Evolutionary conservation across 2,113 vertebrate species (phyloP), one percentile per base, ranked within the genome.

Genomic region (Pundamilia nyererei): DNA sequence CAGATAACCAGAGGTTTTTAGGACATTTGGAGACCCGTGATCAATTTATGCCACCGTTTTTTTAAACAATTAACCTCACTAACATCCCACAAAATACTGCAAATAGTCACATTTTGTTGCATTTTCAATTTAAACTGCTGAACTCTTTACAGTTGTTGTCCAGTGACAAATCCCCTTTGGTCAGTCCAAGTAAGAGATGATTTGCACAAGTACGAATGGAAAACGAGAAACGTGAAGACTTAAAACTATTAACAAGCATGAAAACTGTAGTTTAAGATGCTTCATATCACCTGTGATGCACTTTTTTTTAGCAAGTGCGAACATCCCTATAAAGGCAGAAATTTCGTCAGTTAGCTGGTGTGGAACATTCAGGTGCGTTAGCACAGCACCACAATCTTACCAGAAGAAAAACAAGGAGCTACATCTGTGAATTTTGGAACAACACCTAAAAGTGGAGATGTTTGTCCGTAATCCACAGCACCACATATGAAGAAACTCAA

Each of bases 391-490:
- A 29, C 40, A 47, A 10, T 26, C 68, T 45, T 17, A 42, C n/a
- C 35, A 35, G 17, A 65, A 35, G 17, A n/a, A n/a, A 65, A 65
- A 7, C 3, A n/a, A n/a, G 31, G 17, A 65, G 65, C 38, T 42
- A 14, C 62, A 42, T 1, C 31, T 35, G 0, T n/a, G 38, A 24
- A 40, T 24, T 42, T 42, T 42, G 65, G 1, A 65, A 65, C 60
- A n/a, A n/a, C 31, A 35, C 9, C 9, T 35, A 5, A 62, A 35
- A 12, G 60, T 35, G 0, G 58, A 62, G 58, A n/a, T 35, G 58
- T 35, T 35, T 62, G 31, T 12, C 60, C 0, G 6, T 62, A 0
- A 0, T 7, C 3, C 58, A 62, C 58, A 12, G 65, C 65, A 6
- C n/a, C n/a, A 70, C 38, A 9, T 42, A 9, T 15, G 65, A 42